A percentile compares a stretch with the other conserved stretches of the same genome.
Evolutionary conservation across 2,888 invertebrate genomes (phyloP).

Genomic region (Drosophila kuntzei): DNA sequence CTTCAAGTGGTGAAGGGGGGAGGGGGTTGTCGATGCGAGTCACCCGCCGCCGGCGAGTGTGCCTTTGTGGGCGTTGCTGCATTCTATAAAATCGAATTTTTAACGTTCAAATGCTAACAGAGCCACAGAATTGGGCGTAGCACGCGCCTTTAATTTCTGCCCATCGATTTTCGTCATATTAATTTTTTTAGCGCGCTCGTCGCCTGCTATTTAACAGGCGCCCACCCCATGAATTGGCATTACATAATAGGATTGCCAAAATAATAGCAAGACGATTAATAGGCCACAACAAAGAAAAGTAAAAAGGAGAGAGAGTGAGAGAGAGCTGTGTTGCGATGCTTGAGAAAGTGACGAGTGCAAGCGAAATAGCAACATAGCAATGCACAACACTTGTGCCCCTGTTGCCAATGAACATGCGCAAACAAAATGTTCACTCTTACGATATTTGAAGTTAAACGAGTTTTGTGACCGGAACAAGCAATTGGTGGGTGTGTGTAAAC

Average conservation of each 20-base stretch:
- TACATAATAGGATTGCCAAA: conserved; percentile 81
- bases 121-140: conserved; percentile 64
- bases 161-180: conserved; percentile 65
- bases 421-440: conserved; percentile 25
- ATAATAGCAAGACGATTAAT: conserved; percentile 81
- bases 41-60: conserved; percentile 22
- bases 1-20: too few species aligned
- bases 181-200: conserved; percentile 66
- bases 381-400: conserved; percentile 30
- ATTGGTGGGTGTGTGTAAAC: not conserved
- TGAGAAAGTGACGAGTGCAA: conserved; percentile 43
- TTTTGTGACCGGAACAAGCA: conserved; percentile 10
- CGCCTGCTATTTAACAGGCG: conserved; percentile 77
- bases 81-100: conserved; percentile 83
- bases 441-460: conserved; percentile 39
- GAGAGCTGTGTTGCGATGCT: not conserved
- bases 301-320: not conserved
- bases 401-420: conserved; percentile 56
- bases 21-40: conserved; percentile 16
- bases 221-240: conserved; percentile 79
- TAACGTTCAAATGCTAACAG: conserved; percentile 82
- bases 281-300: conserved; percentile 9
- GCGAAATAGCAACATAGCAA: conserved; percentile 35
- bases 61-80: conserved; percentile 73
- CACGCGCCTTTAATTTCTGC: conserved; percentile 26